Conservation (phyloP, 2,888 invertebrate genomes). For the Lasioglossum lativentre region DNA sequence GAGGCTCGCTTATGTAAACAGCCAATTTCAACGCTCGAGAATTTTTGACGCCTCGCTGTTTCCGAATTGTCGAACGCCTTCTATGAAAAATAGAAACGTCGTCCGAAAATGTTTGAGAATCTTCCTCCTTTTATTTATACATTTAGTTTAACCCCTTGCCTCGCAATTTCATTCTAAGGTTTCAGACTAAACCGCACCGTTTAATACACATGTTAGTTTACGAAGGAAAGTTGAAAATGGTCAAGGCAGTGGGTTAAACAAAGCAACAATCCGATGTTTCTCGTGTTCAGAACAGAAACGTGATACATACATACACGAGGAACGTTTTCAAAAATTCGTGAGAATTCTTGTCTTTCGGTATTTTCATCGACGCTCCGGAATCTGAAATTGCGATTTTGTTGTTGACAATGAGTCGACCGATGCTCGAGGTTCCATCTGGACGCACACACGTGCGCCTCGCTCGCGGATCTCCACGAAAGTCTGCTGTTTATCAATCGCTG, state of each 20-base stretch:
- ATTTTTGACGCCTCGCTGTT: constrained; percentile 6
- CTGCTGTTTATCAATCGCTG: constrained; percentile 67
- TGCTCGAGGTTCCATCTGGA: constrained; percentile 10
- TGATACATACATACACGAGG: too few species aligned
- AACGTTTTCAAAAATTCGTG: not conserved
- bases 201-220: not conserved
- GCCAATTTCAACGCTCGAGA: constrained; percentile 8
- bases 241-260: too few species aligned
- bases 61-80: not conserved
- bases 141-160: not conserved
- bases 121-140: not conserved
- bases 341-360: not conserved
- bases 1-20: constrained; percentile 12
- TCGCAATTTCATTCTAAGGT: not conserved
- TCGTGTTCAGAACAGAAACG: not conserved
- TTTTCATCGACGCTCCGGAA: not conserved
- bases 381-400: not conserved
- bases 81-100: not conserved
- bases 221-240: too few species aligned
- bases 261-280: not conserved
- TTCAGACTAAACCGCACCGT: too few species aligned
- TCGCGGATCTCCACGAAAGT: constrained; percentile 9
- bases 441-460: constrained; percentile 1
- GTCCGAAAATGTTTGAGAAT: not conserved
- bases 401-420: not conserved